Percentiles rank a stretch among this genome's conserved stretches.
These are phyloP conservation scores for Xanthia togata DNA, from an alignment of 2,888 invertebrate species.

Conservation along the genomic window DNA sequence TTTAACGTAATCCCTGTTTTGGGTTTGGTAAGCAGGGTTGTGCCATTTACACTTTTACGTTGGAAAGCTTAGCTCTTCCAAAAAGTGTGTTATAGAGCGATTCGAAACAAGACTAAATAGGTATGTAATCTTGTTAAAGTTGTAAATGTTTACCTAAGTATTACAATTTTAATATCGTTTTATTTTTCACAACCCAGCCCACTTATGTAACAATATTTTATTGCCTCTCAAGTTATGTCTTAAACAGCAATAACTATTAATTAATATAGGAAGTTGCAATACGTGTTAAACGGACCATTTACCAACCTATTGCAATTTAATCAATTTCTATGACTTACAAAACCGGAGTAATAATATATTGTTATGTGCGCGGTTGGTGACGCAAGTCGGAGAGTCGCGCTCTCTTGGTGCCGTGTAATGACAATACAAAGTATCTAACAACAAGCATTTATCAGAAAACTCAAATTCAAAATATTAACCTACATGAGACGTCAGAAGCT, in stretches of 20 bases:
- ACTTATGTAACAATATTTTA: constrained; percentile 39
- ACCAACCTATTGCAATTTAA: constrained; percentile 48
- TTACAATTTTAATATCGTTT: not conserved
- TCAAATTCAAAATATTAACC: too few relatives aligned
- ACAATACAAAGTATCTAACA: too few relatives aligned
- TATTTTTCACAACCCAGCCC: constrained; percentile 11
- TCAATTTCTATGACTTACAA: constrained; percentile 58
- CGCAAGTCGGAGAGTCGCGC: constrained; percentile 30
- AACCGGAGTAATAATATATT: constrained; percentile 29
- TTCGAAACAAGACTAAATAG: not conserved
- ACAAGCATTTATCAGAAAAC: too few relatives aligned
- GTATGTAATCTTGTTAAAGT: not conserved
- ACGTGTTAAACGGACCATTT: constrained; percentile 46
- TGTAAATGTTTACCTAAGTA: not conserved
- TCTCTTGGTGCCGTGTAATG: too few relatives aligned
- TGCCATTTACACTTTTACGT: not conserved
- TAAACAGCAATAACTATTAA: constrained; percentile 44
- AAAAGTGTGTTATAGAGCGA: not conserved
- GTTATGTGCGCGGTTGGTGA: constrained; percentile 48
- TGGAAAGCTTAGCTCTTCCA: not conserved
- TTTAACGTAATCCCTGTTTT: constrained; percentile 6
- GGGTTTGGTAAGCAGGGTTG: not conserved
- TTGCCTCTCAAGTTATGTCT: constrained; percentile 30
- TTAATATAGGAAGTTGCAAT: constrained; percentile 55
- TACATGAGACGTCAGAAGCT: too few relatives aligned